Conservation (phyloP, 1,140 invertebrate genomes). For the Lordiphosa mommai region DNA sequence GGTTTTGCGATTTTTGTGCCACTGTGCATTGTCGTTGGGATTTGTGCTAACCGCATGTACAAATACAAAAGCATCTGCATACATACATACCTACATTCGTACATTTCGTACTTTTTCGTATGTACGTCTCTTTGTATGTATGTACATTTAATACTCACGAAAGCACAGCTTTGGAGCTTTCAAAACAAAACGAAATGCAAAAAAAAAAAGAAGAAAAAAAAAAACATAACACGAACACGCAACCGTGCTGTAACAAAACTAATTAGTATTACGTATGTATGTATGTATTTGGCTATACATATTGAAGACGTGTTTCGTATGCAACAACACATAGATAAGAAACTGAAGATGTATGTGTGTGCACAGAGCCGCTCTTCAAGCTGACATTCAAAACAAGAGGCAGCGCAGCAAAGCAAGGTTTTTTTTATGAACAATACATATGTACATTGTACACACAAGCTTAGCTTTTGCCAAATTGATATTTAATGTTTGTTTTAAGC, state of each 20-base stretch:
- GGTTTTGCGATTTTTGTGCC: no score
- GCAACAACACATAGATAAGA: slow-evolving; percentile 12
- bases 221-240: slow-evolving; percentile 31
- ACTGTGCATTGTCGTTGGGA: slow-evolving; percentile 11
- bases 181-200: slow-evolving; percentile 72
- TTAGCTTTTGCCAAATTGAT: slow-evolving; percentile 20
- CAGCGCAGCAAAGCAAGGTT: slow-evolving; percentile 49
- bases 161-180: slow-evolving; percentile 74
- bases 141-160: slow-evolving; percentile 43
- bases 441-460: slow-evolving; percentile 11
- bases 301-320: slow-evolving; percentile 56
- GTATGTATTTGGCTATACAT: slow-evolving; percentile 4
- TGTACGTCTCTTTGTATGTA: slow-evolving; percentile 2
- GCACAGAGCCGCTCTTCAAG: slow-evolving; percentile 34
- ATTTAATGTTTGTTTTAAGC: slow-evolving; percentile 9
- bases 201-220: slow-evolving; percentile 34
- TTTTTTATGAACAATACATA: slow-evolving; percentile 30
- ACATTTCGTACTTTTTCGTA: slow-evolving; percentile 19
- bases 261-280: slow-evolving; percentile 71
- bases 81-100: slow-evolving; percentile 16
- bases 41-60: slow-evolving; percentile 45
- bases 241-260: slow-evolving; percentile 72
- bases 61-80: slow-evolving; percentile 21
- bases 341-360: slow-evolving; percentile 1
- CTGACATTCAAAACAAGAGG: slow-evolving; percentile 59